These are phyloP conservation scores for Pavo muticus DNA, from an alignment of 2,113 vertebrate species.

Conservation along the genomic window DNA sequence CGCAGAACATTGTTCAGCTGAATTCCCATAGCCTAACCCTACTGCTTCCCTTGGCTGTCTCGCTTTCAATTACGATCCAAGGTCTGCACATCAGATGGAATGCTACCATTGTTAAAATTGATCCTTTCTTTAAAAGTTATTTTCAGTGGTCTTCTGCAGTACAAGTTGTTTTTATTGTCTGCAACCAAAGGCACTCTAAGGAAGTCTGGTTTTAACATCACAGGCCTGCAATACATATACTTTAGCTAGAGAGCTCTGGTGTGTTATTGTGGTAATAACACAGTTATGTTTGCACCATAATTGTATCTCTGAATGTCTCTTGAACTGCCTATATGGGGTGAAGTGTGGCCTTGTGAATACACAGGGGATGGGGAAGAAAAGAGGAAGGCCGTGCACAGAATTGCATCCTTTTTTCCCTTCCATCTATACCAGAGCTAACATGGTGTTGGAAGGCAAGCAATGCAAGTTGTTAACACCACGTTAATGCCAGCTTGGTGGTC, in stretches of 20 bases:
- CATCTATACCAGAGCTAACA: background rate
- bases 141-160: slow-evolving; percentile 13
- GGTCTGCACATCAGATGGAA: slow-evolving; percentile 28
- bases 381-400: background rate
- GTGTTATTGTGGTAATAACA: slow-evolving; percentile 15
- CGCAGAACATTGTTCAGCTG: slow-evolving; percentile 41
- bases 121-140: slow-evolving; percentile 26
- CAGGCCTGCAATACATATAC: background rate
- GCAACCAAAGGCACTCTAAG: background rate
- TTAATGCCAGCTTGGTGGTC: background rate
- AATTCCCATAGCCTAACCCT: slow-evolving; percentile 40
- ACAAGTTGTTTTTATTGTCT: slow-evolving; percentile 14
- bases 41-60: slow-evolving; percentile 24
- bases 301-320: slow-evolving; percentile 4
- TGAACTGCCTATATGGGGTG: background rate
- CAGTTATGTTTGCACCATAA: slow-evolving; percentile 4
- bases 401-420: background rate
- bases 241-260: background rate
- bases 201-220: slow-evolving; percentile 31
- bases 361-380: background rate
- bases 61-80: slow-evolving; percentile 39
- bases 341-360: background rate
- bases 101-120: slow-evolving; percentile 1
- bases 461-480: background rate
- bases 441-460: background rate